Evolutionary conservation across 2,797 vertebrate genomes (phyloP).

Genomic region (Coranthus polyacanthus): DNA sequence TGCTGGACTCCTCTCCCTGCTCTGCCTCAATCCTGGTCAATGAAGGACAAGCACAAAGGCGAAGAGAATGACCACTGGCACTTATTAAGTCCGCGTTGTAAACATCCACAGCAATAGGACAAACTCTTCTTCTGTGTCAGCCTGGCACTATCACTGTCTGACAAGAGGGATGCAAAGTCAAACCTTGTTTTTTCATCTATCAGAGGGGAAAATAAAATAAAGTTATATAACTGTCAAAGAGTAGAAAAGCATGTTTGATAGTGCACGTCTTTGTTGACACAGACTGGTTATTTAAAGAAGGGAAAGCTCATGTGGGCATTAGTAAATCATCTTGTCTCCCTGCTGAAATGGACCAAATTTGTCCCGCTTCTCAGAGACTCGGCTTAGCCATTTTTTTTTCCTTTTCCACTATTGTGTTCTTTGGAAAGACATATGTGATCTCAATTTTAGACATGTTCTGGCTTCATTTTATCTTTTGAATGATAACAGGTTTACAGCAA

Average conservation of each 20-base stretch:
- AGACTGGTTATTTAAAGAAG: constrained; percentile 40
- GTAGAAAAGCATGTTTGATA: constrained; percentile 48
- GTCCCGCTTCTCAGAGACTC: constrained; percentile 22
- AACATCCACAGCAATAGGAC: constrained; percentile 18
- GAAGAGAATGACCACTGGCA: neutral
- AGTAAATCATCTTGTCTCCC: constrained; percentile 35
- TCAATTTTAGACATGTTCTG: constrained; percentile 47
- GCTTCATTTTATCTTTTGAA: constrained; percentile 65
- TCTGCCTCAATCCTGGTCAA: constrained; percentile 25
- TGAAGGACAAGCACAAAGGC: constrained; percentile 21
- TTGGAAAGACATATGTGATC: constrained; percentile 40
- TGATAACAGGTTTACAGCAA: constrained; percentile 77
- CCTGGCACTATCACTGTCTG: constrained; percentile 62
- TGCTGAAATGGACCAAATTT: constrained; percentile 30
- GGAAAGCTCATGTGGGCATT: constrained; percentile 38
- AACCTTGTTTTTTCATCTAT: constrained; percentile 47
- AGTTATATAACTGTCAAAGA: constrained; percentile 64
- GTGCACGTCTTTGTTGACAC: constrained; percentile 36
- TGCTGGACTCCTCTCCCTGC: constrained; percentile 4
- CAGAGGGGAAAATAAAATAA: constrained; percentile 66
- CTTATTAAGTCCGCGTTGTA: constrained; percentile 24
- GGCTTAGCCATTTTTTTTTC: constrained; percentile 20
- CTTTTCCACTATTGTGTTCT: constrained; percentile 28
- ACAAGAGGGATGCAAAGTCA: constrained; percentile 64
- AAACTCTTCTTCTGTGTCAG: neutral